Evolutionary conservation across 2,797 vertebrate species (phyloP), one percentile per base, ranked within the genome.

Genomic region (Esox lucius): DNA sequence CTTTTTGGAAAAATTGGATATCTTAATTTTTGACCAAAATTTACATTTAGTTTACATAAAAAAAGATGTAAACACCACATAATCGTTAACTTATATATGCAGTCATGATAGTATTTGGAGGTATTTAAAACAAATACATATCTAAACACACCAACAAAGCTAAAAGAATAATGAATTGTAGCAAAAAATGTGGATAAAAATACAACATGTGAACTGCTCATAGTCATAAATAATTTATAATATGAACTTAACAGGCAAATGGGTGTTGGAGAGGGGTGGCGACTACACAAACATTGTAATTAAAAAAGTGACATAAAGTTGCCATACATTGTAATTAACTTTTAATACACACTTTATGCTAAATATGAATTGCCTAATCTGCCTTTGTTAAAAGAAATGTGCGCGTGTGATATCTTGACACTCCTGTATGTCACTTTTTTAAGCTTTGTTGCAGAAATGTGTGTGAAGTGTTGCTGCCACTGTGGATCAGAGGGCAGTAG

Each of bases 401-500:
- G 59, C 42, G 66, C 75, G 67, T 68, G 68, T 68, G 74, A 76
- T 80, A 75, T 81, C 65, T 75, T 48, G 78, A 75, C 28, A 73
- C 72, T 81, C 74, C 73, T 67, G 0, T 17, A 56, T 70, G 71
- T 75, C 67, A 26, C 31, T 61, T 46, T 76, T 62, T 51, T 5
- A 53, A 51, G 1, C 22, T 51, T 53, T 70, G 48, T 70, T 70
- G 69, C 69, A 53, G 24, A 31, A 70, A 49, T 53, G 28, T 26
- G 24, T 51, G 17, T 70, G 15, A 26, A 31, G 26, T 70, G 28
- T n/a, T 86, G 85, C 88, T 88, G 87, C 84, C 88, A 90, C 81
- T 88, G 87, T 86, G 85, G 85, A 87, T 31, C 16, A 81, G 66
- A 81, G 78, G 80, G 85, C 83, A 83, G 24, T 49, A 70, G 48